phyloP scores from a whole-genome alignment of 2,888 invertebrate species.

The Tipula confusa region DNA sequence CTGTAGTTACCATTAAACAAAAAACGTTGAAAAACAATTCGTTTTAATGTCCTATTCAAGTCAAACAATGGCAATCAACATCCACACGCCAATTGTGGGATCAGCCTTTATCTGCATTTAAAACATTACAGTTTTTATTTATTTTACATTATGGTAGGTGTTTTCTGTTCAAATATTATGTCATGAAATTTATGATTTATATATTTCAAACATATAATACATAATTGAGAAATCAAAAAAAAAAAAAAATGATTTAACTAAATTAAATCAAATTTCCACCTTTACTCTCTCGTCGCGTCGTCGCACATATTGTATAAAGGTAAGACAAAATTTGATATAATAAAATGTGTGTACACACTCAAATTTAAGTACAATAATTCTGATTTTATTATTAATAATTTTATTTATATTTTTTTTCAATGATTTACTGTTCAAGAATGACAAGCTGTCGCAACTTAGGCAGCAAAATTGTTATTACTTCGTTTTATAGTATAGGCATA shows the following conservation, averaged over 20 bases:
- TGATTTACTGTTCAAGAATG: conserved; percentile 20
- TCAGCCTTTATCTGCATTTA: no score
- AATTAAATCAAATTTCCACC: conserved; percentile 25
- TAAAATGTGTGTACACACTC: background rate
- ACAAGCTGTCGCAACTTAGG: conserved; percentile 14
- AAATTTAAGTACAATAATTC: background rate
- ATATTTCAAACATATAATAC: background rate
- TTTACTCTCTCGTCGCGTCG: background rate
- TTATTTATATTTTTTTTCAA: background rate
- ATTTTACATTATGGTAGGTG: background rate
- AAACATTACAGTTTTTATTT: background rate
- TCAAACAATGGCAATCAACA: no score
- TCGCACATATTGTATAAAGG: background rate
- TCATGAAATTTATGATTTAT: conserved; percentile 20
- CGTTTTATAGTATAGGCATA: background rate
- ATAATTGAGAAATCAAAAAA: conserved; percentile 13
- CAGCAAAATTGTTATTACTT: conserved; percentile 3
- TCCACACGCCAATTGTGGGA: no score
- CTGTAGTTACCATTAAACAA: no score
- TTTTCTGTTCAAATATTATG: background rate
- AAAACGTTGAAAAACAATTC: no score
- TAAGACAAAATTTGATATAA: background rate
- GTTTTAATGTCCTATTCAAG: no score
- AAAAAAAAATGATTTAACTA: background rate
- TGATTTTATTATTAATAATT: background rate